Evolutionary conservation across 1,140 invertebrate genomes (phyloP), one percentile per base, ranked within the genome.

Genomic region (Drosophila pachea): DNA sequence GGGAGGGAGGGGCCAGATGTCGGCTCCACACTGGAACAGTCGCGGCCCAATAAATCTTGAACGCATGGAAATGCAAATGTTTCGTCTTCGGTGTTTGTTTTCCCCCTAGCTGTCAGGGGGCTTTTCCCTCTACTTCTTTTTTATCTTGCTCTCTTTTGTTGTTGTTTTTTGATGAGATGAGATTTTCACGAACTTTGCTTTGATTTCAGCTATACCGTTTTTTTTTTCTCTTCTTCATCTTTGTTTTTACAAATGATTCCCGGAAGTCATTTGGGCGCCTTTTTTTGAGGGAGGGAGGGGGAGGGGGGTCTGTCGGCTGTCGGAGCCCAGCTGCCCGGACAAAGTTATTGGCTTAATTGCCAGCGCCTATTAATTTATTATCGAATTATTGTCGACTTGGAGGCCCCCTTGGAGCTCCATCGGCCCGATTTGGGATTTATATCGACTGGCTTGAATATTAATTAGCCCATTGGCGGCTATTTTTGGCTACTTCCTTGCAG

Each of bases 61-160:
- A 68, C 81, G 76, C 68, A 71, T 68, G 64, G 22, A 70, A 84
- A 83, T 83, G 79, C 79, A 84, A 84, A 84, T 84, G 79, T 84
- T 83, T 71, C 78, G 68, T 79, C 77, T 81, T 55, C 60, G 45
- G 47, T 32, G 6, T 71, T 68, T 54, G 12, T 60, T 69, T 55
- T 29, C 8, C 31, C 29, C 40, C 16, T 8, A 48, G 63, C 61
- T 64, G 58, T 69, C 50, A 54, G 43, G 22, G 22, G 22, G 22
- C 22, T 22, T 22, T 22, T 22, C 22, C 22, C 22, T 22, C 22
- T 1, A 22, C 22, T 22, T 22, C 22, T 22, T 22, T 22, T 22
- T 22, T 1, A 22, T 22, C 3, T 22, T 22, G 1, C 53, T 61
- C 67, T 5, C n/a, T 63, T 38, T 63, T 68, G 32, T 22, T 22